phyloP scores from a whole-genome alignment of 2,888 invertebrate genomes.

The Chironomus tentans region DNA sequence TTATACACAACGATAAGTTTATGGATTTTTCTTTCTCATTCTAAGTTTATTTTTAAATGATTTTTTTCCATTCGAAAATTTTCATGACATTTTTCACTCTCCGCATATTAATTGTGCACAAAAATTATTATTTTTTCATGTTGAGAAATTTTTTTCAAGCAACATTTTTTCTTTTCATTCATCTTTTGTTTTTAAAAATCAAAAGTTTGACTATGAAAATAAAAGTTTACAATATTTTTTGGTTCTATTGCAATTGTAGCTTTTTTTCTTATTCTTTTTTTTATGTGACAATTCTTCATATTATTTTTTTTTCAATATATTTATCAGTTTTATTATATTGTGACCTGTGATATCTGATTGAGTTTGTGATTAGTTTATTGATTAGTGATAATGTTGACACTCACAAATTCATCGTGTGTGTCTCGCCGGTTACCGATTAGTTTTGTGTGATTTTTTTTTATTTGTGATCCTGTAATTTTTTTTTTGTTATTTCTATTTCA shows the following conservation, averaged over 20 bases:
- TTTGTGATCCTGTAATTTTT: background rate
- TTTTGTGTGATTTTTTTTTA: background rate
- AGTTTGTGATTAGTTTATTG: background rate
- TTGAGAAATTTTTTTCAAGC: background rate
- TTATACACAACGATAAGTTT: background rate
- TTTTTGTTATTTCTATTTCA: background rate
- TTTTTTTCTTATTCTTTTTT: background rate
- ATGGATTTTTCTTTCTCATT: too few relatives aligned
- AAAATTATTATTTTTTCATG: too few relatives aligned
- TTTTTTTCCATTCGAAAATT: background rate
- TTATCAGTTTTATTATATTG: background rate
- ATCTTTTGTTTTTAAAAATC: background rate
- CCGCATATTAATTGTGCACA: background rate
- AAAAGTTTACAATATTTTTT: background rate
- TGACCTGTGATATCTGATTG: background rate
- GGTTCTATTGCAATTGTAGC: background rate
- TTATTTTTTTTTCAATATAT: background rate
- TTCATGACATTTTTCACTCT: background rate
- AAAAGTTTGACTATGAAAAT: constrained; percentile 1
- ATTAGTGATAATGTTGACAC: background rate
- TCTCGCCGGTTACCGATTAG: background rate
- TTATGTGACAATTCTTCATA: background rate
- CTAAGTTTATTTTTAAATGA: too few relatives aligned
- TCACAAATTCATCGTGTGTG: background rate
- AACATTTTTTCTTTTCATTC: background rate